These are phyloP conservation scores for Eciton burchellii DNA, from an alignment of 1,140 invertebrate genomes.

Conservation along the genomic window DNA sequence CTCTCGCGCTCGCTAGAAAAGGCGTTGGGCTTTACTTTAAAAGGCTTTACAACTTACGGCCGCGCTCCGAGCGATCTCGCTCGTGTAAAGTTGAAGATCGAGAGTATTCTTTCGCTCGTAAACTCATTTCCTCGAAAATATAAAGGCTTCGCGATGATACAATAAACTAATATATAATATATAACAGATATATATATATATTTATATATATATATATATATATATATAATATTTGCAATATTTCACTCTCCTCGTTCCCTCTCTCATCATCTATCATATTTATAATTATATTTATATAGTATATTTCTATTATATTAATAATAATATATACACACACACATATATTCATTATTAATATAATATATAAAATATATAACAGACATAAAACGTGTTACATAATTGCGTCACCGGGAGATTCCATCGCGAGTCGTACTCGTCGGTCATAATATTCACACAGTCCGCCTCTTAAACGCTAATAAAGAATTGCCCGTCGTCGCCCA, in stretches of 20 bases:
- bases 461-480: slow-evolving; percentile 2
- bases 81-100: slow-evolving; percentile 20
- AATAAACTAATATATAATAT: background rate
- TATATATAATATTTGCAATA: too few species aligned
- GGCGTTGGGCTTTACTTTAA: too few species aligned
- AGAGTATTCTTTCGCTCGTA: background rate
- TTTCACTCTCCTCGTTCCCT: too few species aligned
- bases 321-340: background rate
- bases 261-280: too few species aligned
- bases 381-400: slow-evolving; percentile 10
- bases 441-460: slow-evolving; percentile 38
- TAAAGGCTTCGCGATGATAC: background rate
- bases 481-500: background rate
- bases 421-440: slow-evolving; percentile 45
- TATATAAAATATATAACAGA: background rate
- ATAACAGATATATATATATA: background rate
- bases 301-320: too few species aligned
- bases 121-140: background rate
- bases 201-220: too few species aligned
- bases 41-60: background rate
- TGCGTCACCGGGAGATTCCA: slow-evolving; percentile 11
- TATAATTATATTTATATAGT: too few species aligned
- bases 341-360: slow-evolving; percentile 5
- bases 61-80: background rate
- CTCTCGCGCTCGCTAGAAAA: too few species aligned